Base-by-base conservation (phyloP, 1,140 invertebrate genomes). In the Forficula auricularia region DNA sequence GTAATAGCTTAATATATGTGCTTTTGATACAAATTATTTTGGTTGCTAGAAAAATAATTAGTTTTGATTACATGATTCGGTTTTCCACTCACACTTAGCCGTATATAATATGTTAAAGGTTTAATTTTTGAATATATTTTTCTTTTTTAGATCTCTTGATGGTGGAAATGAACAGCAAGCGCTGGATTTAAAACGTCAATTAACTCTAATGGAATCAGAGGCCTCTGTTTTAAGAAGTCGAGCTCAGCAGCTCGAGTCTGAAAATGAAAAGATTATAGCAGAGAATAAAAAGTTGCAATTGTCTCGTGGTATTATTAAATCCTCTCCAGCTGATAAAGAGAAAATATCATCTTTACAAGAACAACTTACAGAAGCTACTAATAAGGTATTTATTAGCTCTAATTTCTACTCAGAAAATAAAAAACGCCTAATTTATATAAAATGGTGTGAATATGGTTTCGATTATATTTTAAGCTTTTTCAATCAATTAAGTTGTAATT, bases 191-290 rank as follows among this genome's bases (percentile, higher is more conserved):
- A 77, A 75, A 57, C 60, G 75, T 33, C 78, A 83, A 60, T 58
- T 85, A 15, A 74, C 79, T 61, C 61, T 78, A 2, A 69, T 79
- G 30, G 76, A 81, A 57, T 75, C 80, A 62, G 80, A 83, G 62
- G 74, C 75, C 14, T 59, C 54, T 30, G 69, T 78, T 19, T 55
- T 82, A 39, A 62, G 75, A 48, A 61, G 67, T 19, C 79, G 75
- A 58, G 67, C 71, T 35, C 67, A 71, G 50, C 66, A 59, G 15
- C 55, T 83, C 31, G 80, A 84, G 60, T 59, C 61, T 8, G 81
- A 85, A 52, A 80, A 82, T 57, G 80, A 84, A 51, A 77, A 75
- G 54, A 53, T 83, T 27, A 60, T 61, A 42, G 63, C 71, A 32
- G 81, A 84, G 57, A 83, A 83, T 54, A 79, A 76, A 53, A 70